Percentiles rank a stretch among this genome's conserved stretches.
phyloP scores from a whole-genome alignment of 2,888 invertebrate species.

The Catocala nupta region DNA sequence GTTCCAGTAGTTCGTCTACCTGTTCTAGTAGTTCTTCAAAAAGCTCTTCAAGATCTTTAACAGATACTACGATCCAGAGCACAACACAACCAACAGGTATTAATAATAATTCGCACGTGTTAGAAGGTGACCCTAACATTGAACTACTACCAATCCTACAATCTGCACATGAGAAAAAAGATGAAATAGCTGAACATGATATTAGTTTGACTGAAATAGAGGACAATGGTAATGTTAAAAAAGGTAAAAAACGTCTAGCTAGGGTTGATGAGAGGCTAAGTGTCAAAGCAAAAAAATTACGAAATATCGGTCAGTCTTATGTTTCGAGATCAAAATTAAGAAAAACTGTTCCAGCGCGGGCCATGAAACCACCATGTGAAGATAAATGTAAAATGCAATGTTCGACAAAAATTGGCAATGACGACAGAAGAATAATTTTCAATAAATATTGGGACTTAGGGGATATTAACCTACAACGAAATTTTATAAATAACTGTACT shows the following conservation, averaged over 20 bases:
- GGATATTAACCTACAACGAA: slow-evolving; percentile 8
- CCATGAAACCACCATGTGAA: slow-evolving; percentile 13
- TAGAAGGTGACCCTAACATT: neutral
- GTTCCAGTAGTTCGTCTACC: neutral
- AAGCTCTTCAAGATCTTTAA: neutral
- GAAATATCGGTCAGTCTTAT: slow-evolving; percentile 10
- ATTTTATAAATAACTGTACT: slow-evolving; percentile 12
- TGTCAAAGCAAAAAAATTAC: slow-evolving; percentile 14
- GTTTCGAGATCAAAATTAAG: slow-evolving; percentile 12
- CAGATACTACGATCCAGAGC: neutral
- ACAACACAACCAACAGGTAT: neutral
- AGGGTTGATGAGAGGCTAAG: slow-evolving; percentile 14
- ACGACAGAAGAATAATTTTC: slow-evolving; percentile 9
- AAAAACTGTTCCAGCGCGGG: slow-evolving; percentile 8
- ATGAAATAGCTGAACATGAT: too few relatives aligned
- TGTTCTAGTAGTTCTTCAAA: slow-evolving; percentile 3
- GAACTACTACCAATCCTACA: neutral
- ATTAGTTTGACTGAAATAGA: neutral
- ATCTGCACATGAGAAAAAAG: neutral
- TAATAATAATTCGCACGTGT: neutral
- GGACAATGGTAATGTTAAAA: neutral
- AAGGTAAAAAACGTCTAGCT: slow-evolving; percentile 10
- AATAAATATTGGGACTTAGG: slow-evolving; percentile 18
- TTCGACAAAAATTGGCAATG: slow-evolving; percentile 7
- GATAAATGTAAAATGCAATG: slow-evolving; percentile 17